These are phyloP conservation scores for Lottia gigantea DNA, from an alignment of 2,888 invertebrate species.

Conservation along the genomic window DNA sequence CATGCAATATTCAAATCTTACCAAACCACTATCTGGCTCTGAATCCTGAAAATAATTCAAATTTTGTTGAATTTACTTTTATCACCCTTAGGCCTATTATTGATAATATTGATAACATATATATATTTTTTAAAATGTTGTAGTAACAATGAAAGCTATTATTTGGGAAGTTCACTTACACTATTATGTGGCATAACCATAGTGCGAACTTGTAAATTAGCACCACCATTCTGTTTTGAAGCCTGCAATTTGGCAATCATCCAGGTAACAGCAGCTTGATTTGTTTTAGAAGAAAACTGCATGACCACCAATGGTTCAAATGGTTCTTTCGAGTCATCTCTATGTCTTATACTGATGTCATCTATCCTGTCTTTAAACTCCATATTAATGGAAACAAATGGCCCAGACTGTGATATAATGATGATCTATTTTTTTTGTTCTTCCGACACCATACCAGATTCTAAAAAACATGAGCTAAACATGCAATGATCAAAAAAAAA, in stretches of 20 bases:
- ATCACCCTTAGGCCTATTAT: too few relatives aligned
- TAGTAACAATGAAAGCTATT: too few relatives aligned
- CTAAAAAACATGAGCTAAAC: too few relatives aligned
- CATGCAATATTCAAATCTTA: too few relatives aligned
- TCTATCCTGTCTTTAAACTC: background rate
- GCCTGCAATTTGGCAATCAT: conserved; percentile 54
- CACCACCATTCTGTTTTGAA: conserved; percentile 47
- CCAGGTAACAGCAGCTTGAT: conserved; percentile 59
- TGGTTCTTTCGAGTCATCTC: background rate
- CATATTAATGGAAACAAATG: conserved; percentile 6
- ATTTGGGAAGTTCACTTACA: conserved; percentile 33
- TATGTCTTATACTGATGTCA: background rate
- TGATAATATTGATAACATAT: too few relatives aligned
- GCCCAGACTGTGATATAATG: background rate
- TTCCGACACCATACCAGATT: too few relatives aligned
- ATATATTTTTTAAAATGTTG: too few relatives aligned
- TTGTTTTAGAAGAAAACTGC: conserved; percentile 52
- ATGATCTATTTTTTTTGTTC: too few relatives aligned
- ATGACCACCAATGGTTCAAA: conserved; percentile 58
- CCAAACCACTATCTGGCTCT: too few relatives aligned
- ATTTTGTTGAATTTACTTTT: too few relatives aligned
- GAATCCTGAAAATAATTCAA: too few relatives aligned
- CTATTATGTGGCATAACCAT: conserved; percentile 52
- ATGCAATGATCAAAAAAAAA: too few relatives aligned
- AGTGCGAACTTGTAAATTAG: conserved; percentile 50